These are phyloP conservation scores for Agrilus biguttatus DNA, from an alignment of 2,888 invertebrate species.

Conservation along the genomic window DNA sequence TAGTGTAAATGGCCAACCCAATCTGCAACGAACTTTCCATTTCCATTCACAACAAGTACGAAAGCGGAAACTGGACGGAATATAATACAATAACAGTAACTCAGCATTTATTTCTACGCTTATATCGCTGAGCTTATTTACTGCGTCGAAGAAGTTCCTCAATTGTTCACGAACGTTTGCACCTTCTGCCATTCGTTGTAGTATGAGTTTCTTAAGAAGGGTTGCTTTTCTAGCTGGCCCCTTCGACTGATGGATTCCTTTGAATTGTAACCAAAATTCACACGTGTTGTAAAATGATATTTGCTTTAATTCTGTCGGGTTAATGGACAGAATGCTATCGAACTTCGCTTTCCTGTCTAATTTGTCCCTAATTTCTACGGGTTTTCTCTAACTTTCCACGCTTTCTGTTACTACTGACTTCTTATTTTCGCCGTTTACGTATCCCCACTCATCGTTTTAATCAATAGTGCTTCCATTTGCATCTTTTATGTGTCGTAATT, in stretches of 20 bases:
- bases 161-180: constrained; percentile 20
- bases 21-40: no score
- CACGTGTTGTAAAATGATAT: constrained; percentile 16
- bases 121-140: constrained; percentile 21
- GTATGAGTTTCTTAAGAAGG: constrained; percentile 21
- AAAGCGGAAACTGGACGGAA: no score
- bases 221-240: constrained; percentile 26
- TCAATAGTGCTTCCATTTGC: no score
- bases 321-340: constrained; percentile 11
- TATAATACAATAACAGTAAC: constrained; percentile 13
- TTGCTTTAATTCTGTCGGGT: constrained; percentile 16
- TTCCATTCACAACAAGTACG: no score
- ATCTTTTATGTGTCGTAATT: no score
- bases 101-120: constrained; percentile 11
- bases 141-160: constrained; percentile 20
- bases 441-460: no score
- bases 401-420: no score
- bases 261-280: constrained; percentile 22
- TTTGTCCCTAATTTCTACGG: no score
- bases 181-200: constrained; percentile 20
- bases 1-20: no score
- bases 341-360: constrained; percentile 7
- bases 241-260: constrained; percentile 20
- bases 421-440: no score
- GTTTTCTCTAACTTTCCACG: no score